phyloP scores from a whole-genome alignment of 2,797 vertebrate species.

The Hemitrygon akajei region DNA sequence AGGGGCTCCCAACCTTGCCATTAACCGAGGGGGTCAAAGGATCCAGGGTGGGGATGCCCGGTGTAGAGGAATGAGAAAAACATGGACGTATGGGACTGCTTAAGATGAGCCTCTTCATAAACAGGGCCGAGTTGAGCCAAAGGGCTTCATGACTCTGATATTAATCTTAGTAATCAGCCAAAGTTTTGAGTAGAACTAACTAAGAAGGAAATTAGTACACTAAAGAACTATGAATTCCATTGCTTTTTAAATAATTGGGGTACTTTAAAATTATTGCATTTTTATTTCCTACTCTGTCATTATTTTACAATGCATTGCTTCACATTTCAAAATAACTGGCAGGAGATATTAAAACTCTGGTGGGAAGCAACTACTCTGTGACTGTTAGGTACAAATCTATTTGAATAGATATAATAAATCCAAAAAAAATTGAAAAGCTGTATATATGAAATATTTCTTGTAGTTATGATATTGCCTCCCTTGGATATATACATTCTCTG shows the following conservation, averaged over 20 bases:
- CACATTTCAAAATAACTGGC: background rate
- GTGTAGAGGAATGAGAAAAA: too few relatives aligned
- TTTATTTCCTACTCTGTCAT: background rate
- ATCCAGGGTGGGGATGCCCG: too few relatives aligned
- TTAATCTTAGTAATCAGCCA: background rate
- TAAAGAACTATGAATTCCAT: background rate
- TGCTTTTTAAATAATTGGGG: background rate
- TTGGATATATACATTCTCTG: background rate
- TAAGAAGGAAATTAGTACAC: background rate
- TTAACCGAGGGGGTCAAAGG: too few relatives aligned
- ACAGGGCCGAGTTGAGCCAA: too few relatives aligned
- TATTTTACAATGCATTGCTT: background rate
- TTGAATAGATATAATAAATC: constrained; percentile 8
- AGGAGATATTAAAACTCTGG: background rate
- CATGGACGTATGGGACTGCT: too few relatives aligned
- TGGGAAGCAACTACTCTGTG: background rate
- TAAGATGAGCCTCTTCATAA: too few relatives aligned
- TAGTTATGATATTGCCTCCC: constrained; percentile 6
- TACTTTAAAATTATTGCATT: constrained; percentile 12
- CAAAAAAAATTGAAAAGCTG: background rate
- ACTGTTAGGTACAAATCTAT: background rate
- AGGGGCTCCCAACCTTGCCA: too few relatives aligned
- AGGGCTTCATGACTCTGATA: too few relatives aligned
- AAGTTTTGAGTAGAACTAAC: background rate
- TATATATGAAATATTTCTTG: constrained; percentile 12